Percentiles rank a stretch among this genome's conserved stretches.
phyloP scores from a whole-genome alignment of 2,113 vertebrate genomes.

The Mungos mungo region DNA sequence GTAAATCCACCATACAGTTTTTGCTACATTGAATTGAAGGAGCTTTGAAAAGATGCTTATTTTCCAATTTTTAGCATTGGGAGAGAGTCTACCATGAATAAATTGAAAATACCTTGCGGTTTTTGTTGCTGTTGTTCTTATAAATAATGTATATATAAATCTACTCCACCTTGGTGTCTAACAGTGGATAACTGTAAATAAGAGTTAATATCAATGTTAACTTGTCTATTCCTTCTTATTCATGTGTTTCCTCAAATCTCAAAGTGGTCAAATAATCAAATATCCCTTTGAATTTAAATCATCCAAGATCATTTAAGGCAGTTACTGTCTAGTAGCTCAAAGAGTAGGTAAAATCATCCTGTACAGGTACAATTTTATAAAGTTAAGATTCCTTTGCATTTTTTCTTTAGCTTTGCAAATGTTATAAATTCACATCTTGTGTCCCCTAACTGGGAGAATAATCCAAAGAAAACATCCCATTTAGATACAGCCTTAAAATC shows the following conservation, averaged over 20 bases:
- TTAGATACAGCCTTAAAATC: not conserved
- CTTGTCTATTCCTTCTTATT: slow-evolving; percentile 2
- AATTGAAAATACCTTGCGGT: not conserved
- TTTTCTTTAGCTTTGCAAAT: not conserved
- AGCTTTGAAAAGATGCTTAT: not conserved
- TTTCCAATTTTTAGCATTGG: not conserved
- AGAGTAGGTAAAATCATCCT: not conserved
- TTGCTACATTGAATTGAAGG: not conserved
- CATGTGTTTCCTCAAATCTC: not conserved
- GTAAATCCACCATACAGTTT: not conserved
- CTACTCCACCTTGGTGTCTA: not conserved
- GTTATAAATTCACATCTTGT: not conserved
- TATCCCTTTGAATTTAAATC: slow-evolving; percentile 19
- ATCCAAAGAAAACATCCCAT: slow-evolving; percentile 10
- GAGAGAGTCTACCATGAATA: slow-evolving; percentile 1
- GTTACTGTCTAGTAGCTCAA: not conserved
- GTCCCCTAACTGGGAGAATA: not conserved
- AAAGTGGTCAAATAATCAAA: not conserved
- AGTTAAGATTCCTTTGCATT: not conserved
- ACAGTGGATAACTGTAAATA: not conserved
- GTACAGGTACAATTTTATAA: not conserved
- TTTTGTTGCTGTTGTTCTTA: not conserved
- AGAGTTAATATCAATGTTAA: not conserved
- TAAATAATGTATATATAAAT: not conserved
- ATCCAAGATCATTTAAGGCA: not conserved